Conservation (phyloP, 2,797 vertebrate genomes). For the Acanthurus leucopareius region DNA sequence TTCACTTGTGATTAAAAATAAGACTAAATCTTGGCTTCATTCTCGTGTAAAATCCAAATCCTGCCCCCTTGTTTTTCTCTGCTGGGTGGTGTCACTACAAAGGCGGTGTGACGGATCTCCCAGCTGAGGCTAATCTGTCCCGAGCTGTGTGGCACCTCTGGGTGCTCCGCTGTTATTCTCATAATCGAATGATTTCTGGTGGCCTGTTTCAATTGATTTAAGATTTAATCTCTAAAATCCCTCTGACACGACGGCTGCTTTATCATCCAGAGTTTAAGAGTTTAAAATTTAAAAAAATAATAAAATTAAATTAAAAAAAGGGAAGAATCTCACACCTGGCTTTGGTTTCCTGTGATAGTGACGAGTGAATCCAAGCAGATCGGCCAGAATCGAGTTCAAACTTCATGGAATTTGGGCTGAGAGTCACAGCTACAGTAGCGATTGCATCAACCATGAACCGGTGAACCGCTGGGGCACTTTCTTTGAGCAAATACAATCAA, state of each 20-base stretch:
- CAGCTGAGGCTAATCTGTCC: slow-evolving; percentile 58
- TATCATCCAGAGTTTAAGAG: neutral
- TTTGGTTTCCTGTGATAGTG: slow-evolving; percentile 44
- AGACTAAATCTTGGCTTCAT: slow-evolving; percentile 50
- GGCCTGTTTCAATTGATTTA: slow-evolving; percentile 29
- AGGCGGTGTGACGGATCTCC: slow-evolving; percentile 53
- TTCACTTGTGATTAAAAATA: slow-evolving; percentile 55
- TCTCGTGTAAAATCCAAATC: slow-evolving; percentile 52
- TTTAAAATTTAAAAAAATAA: no score
- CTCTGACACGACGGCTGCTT: slow-evolving; percentile 22
- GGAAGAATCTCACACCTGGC: slow-evolving; percentile 33
- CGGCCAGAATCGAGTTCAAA: slow-evolving; percentile 33
- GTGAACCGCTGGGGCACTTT: slow-evolving; percentile 12
- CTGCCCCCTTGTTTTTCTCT: slow-evolving; percentile 30
- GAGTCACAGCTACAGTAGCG: neutral
- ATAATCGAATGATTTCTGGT: slow-evolving; percentile 37
- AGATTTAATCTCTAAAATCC: slow-evolving; percentile 44
- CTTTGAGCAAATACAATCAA: slow-evolving; percentile 41
- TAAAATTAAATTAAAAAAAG: neutral
- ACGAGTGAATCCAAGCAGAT: slow-evolving; percentile 7
- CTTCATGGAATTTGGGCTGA: slow-evolving; percentile 6
- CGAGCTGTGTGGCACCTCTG: slow-evolving; percentile 56
- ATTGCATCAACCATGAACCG: slow-evolving; percentile 20
- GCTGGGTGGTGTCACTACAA: slow-evolving; percentile 61
- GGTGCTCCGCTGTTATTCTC: slow-evolving; percentile 48